Conservation (phyloP, 2,888 invertebrate genomes). For the Phorcus lineatus region DNA sequence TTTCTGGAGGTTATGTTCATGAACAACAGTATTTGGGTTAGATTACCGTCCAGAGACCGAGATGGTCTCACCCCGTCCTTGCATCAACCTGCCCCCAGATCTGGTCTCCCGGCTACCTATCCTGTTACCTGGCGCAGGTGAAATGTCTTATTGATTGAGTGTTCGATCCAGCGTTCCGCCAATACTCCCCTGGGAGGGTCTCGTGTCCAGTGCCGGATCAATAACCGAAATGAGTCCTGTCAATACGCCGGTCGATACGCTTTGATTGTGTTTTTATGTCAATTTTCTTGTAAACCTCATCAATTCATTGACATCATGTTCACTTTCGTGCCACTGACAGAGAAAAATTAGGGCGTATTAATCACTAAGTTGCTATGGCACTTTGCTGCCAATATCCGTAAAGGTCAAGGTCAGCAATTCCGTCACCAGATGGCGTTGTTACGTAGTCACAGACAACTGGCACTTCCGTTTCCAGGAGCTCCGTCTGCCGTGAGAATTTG, state of each 20-base stretch:
- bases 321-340: neutral
- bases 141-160: too few relatives aligned
- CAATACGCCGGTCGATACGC: neutral
- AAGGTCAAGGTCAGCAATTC: neutral
- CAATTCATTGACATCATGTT: neutral
- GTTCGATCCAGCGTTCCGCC: too few relatives aligned
- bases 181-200: too few relatives aligned
- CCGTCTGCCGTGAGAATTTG: neutral
- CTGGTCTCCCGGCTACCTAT: too few relatives aligned
- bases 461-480: neutral
- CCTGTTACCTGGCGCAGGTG: too few relatives aligned
- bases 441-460: neutral
- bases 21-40: too few relatives aligned
- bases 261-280: neutral
- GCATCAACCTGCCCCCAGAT: too few relatives aligned
- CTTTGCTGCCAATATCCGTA: neutral
- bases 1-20: too few relatives aligned
- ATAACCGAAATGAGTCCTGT: too few relatives aligned
- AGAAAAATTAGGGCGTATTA: neutral
- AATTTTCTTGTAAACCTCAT: constrained; percentile 2
- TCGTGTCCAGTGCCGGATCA: too few relatives aligned
- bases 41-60: too few relatives aligned
- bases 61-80: too few relatives aligned
- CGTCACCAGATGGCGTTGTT: constrained; percentile 2
- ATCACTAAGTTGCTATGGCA: neutral